Conservation (phyloP, 30 jellyfish, hydroid and myxozoan genomes). For the Chrysaora quinquecirrha region DNA sequence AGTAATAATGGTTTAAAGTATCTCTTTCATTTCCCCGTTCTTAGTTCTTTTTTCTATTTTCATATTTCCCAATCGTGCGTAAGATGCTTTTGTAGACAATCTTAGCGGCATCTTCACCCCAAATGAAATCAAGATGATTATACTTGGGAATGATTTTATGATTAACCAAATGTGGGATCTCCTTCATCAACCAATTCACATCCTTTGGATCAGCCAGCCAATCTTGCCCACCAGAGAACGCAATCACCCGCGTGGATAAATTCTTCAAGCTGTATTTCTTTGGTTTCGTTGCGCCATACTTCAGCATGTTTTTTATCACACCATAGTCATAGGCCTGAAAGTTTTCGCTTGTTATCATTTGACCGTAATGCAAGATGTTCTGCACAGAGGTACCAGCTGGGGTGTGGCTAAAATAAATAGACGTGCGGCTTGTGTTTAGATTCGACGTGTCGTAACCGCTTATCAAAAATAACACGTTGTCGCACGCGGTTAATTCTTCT, state of each 20-base stretch:
- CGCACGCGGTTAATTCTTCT: constrained; percentile 62
- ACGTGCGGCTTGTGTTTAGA: constrained; percentile 76
- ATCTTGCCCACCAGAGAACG: constrained; percentile 86
- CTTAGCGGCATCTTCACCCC: constrained; percentile 84
- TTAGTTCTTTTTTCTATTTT: constrained; percentile 27
- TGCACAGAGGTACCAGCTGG: constrained; percentile 98
- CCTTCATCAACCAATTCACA: constrained; percentile 77
- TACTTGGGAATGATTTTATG: constrained; percentile 62
- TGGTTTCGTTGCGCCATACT: constrained; percentile 72
- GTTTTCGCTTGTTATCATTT: constrained; percentile 49
- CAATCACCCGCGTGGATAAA: constrained; percentile 68
- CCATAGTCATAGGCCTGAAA: constrained; percentile 86
- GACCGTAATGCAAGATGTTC: constrained; percentile 80
- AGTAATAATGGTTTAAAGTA: too few relatives aligned
- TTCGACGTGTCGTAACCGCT: constrained; percentile 85
- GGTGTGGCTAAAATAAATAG: constrained; percentile 82
- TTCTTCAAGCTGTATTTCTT: constrained; percentile 59
- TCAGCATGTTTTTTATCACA: constrained; percentile 29
- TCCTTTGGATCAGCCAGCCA: constrained; percentile 94
- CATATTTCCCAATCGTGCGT: constrained; percentile 62
- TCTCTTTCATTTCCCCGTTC: too few relatives aligned
- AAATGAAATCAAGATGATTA: constrained; percentile 89
- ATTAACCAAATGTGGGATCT: constrained; percentile 59
- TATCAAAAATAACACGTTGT: constrained; percentile 71
- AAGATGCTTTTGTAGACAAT: constrained; percentile 62